Base-by-base conservation (phyloP, 2,888 invertebrate species). In the Hypolimnas misippus region DNA sequence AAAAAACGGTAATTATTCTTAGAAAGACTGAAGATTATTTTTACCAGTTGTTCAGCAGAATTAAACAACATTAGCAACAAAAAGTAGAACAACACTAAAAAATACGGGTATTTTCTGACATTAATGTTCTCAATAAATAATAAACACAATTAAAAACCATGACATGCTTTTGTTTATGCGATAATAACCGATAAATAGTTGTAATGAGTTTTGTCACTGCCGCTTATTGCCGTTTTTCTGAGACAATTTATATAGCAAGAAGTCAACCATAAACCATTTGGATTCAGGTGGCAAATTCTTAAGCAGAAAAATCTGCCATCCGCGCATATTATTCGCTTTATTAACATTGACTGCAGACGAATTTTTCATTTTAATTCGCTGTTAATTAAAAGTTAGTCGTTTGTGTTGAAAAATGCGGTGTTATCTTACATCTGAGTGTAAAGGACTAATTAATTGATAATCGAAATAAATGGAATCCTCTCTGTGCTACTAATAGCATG, bases 381-480 rank as follows among this genome's bases (percentile, higher is more conserved):
- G 79, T 83, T 82, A 84, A 84, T 89, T 89, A 84, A 83, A 81
- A 67, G 59, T 62, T 63, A 66, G 66, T 68, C 67, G 71, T 76
- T 79, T 76, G 68, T 70, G 70, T 72, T 73, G 77, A 83, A 78
- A 81, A 77, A 78, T 73, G 74, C 72, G 68, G 67, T 69, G 72
- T 82, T 87, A 88, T 88, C 87, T 76, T 65, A 68, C 71, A 76
- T 79, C 79, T 83, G 84, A 85, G 87, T 86, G 89, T 87, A 84
- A 79, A 84, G 78, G 77, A 81, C 87, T 87, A 87, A 90, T 87
- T 90, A 87, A 89, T 87, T 89, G 87, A 87, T 88, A 84, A 84
- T 84, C 78, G 79, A 79, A 75, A 77, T 77, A 72, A 86, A 88
- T 87, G 81, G 73, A 79, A 76, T 78, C 75, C 78, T 81, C 79